These are phyloP conservation scores for Tamias sibiricus DNA, from an alignment of 2,113 vertebrate species.

Conservation along the genomic window DNA sequence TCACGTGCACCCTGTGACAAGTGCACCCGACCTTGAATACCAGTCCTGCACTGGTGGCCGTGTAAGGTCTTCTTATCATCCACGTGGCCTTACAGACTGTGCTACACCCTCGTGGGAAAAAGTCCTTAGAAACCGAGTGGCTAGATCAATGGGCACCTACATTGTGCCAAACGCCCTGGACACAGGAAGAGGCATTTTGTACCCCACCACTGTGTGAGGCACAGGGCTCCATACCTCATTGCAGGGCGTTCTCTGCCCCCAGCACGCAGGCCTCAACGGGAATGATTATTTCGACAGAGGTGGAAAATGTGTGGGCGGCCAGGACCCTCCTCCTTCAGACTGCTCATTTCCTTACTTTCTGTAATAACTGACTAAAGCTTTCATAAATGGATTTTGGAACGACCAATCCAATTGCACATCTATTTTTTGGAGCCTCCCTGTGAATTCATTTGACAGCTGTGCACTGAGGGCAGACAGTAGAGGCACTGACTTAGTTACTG, in stretches of 20 bases:
- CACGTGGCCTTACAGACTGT: background rate
- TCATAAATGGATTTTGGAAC: background rate
- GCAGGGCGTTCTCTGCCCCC: background rate
- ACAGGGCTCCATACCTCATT: background rate
- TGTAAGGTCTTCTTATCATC: too few species aligned
- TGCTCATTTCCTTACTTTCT: background rate
- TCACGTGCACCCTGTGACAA: fast-evolving
- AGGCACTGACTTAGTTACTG: background rate
- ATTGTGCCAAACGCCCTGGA: background rate
- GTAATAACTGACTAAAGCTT: background rate
- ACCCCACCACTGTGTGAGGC: background rate
- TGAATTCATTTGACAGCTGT: conserved; percentile 7
- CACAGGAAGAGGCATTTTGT: background rate
- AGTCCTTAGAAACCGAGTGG: background rate
- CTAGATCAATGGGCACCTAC: background rate
- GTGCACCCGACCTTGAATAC: background rate
- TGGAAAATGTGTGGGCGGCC: background rate
- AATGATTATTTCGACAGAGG: background rate
- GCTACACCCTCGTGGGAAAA: background rate
- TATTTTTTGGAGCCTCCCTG: background rate
- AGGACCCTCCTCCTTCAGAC: background rate
- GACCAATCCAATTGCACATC: conserved; percentile 5
- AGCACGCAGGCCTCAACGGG: background rate
- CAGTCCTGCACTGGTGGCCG: background rate
- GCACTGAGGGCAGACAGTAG: background rate